Percentiles rank a stretch among this genome's conserved stretches.
phyloP scores from a whole-genome alignment of 37 sponge, comb jelly and placozoan species.

The Ianthella basta region DNA sequence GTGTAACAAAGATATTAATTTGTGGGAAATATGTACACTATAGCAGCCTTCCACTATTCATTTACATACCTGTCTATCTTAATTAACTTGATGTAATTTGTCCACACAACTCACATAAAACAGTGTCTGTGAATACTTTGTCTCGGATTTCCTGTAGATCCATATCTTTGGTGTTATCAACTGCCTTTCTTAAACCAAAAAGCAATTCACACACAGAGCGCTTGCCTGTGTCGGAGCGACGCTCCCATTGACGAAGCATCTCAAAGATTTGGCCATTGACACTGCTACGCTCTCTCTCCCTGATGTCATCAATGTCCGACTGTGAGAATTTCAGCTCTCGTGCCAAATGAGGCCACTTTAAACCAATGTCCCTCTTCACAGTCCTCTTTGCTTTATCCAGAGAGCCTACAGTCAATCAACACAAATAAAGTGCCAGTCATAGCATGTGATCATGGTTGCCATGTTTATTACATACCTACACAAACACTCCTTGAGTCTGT shows the following conservation, averaged over 20 bases:
- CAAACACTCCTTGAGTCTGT: too few relatives aligned
- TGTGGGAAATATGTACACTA: too few relatives aligned
- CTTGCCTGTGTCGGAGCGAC: neutral
- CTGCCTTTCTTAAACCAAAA: neutral
- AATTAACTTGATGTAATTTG: too few relatives aligned
- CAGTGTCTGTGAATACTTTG: neutral
- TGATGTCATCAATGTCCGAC: conserved; percentile 23
- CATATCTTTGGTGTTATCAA: neutral
- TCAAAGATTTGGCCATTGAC: neutral
- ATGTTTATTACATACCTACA: too few relatives aligned
- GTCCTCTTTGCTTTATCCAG: too few relatives aligned
- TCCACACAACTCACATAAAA: neutral
- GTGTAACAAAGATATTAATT: too few relatives aligned
- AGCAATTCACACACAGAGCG: conserved; percentile 9
- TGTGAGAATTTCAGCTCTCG: neutral
- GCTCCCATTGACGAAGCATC: conserved; percentile 7
- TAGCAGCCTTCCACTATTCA: too few relatives aligned
- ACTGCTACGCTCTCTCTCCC: neutral
- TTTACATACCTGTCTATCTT: too few relatives aligned
- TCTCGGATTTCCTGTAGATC: neutral
- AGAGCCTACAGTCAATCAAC: too few relatives aligned
- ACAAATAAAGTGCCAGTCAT: too few relatives aligned
- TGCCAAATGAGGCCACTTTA: conserved; percentile 4
- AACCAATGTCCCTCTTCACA: neutral
- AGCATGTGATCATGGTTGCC: too few relatives aligned